Evolutionary conservation across 2,888 invertebrate species (phyloP).

Genomic region (Auanema freiburgensis): DNA sequence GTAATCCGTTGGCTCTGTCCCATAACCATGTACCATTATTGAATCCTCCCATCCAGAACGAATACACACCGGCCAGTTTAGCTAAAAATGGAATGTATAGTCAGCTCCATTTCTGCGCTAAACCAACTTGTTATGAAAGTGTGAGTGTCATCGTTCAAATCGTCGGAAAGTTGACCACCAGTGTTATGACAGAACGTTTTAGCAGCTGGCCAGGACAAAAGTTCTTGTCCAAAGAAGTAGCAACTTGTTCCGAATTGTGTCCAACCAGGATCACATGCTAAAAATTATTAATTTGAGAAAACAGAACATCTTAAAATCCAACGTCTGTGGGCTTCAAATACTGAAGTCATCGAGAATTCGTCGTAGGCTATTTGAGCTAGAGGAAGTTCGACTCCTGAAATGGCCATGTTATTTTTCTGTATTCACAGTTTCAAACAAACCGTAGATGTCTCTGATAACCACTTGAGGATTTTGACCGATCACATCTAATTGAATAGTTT

Average conservation of each 20-base stretch:
- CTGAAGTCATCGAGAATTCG: constrained; percentile 8
- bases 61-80: constrained; percentile 14
- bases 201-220: constrained; percentile 31
- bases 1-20: constrained; percentile 30
- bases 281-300: not conserved
- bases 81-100: not conserved
- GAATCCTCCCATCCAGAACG: constrained; percentile 42
- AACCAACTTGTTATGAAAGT: not conserved
- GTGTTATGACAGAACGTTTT: constrained; percentile 32
- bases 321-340: constrained; percentile 34
- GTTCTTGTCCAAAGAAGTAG: constrained; percentile 21
- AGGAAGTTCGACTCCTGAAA: not conserved
- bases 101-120: not conserved
- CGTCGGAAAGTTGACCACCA: constrained; percentile 49
- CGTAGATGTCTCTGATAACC: constrained; percentile 26
- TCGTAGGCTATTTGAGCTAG: constrained; percentile 3
- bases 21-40: constrained; percentile 27
- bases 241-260: constrained; percentile 36
- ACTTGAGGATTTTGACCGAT: constrained; percentile 31
- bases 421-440: constrained; percentile 6
- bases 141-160: constrained; percentile 27
- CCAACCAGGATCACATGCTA: constrained; percentile 45
- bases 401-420: too few species aligned
- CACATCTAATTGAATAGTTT: constrained; percentile 35
- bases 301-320: too few species aligned